Evolutionary conservation across 1,140 invertebrate species (phyloP), one percentile per base, ranked within the genome.

Genomic region (Asobara japonica): DNA sequence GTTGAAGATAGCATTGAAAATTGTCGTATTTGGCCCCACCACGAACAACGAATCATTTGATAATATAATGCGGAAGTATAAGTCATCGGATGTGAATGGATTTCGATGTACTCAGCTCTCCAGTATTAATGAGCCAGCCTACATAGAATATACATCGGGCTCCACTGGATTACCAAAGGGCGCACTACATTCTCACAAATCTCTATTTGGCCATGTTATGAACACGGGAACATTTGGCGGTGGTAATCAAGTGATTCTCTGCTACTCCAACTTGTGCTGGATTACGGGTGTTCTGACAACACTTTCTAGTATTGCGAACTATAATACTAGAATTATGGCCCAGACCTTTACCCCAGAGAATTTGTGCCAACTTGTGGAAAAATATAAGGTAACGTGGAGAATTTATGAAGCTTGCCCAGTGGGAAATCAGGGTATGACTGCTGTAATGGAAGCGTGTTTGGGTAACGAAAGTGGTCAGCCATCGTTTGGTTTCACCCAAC

Each of bases 111-210:
- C 69, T 0, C 33, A 75, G 76, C 27, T 80, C 25, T 38, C 69
- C 0, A 78, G 70, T 65, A 62, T 75, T 10, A 71, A 80, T 4
- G 73, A 83, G 20, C 77, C 77, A 7, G 77, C 79, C 18, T 22
- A 85, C 1, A 79, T 88, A 16, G 65, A 81, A 25, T 79, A 77
- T 31, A 82, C 83, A 4, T 83, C 83, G 3, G 84, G 83, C 29
- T 80, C 79, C 0, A 84, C 80, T 0, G 82, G 83, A 31, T 30
- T 81, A n/a, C 79, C 83, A 2, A 86, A 86, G 74, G 81, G 82
- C 27, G 80, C 77, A 7, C 61, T 80, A 33, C 56, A 78, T 18
- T 78, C 78, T 4, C 76, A 82, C 30, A 41, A 72, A 51, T 22
- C 65, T 6, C 1, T 79, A 0, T 71, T 79, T 1, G 36, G 30